Evolutionary conservation across 2,888 invertebrate species (phyloP), one percentile per base, ranked within the genome.

Genomic region (Mamestra brassicae): DNA sequence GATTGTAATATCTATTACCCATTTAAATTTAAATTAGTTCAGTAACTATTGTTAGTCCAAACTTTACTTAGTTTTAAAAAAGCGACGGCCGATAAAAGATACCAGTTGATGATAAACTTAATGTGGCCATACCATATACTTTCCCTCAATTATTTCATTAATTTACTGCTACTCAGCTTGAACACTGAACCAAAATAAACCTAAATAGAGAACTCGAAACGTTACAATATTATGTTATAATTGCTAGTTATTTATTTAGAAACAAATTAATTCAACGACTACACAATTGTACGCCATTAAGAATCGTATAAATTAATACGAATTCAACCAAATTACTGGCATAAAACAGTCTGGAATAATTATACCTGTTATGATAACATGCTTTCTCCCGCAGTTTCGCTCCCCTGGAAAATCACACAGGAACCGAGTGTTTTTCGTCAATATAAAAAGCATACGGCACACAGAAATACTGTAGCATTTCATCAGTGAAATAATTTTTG

Each of bases 241-340:
- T 66, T 80, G 47, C 57, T 55, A 77, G 60, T 68, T 50, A 69
- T 75, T 61, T 61, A 65, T 75, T 54, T 61, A 52, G 26, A 71
- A 73, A 69, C 47, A 26, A 83, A 85, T 73, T 76, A 76, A 76
- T 74, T 71, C 58, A 61, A 71, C 57, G 64, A 76, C 55, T 6
- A 71, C 71, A 75, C 66, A 72, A 71, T 65, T 65, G 42, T 57
- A 45, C 63, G 58, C 57, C 57, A 77, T 80, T 84, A 68, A 50
- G 65, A 63, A 68, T 66, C 57, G 60, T 71, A 80, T 65, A 83
- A 74, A 80, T 83, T 66, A 63, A 54, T 74, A 71, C 50, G 47
- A 72, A 69, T 66, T 71, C 55, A 45, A n/a, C 11, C 34, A 77
- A 86, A 84, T 75, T 69, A 66, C 52, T 63, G 6, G 7, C 26